Percentiles rank a stretch among this genome's conserved stretches.
Conservation (phyloP, 2,797 vertebrate species). For the Gymnoscopelus braueri region DNA sequence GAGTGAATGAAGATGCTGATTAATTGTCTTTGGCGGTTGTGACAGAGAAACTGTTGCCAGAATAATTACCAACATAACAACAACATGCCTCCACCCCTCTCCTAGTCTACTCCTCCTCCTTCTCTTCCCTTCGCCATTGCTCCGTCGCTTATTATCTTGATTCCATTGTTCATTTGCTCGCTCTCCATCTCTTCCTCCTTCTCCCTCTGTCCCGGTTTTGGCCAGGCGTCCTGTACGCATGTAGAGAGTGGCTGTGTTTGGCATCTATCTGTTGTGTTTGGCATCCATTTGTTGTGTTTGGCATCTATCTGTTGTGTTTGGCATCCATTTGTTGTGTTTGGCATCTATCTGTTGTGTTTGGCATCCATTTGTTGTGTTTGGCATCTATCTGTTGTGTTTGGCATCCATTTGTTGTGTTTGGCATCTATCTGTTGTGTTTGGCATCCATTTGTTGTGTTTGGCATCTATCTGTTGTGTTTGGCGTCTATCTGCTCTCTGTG, state of each 20-base stretch:
- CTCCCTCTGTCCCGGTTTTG: constrained; percentile 24
- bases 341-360: constrained; percentile 22
- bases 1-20: constrained; percentile 22
- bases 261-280: constrained; percentile 22
- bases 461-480: constrained; percentile 40
- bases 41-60: constrained; percentile 19
- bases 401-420: too few relatives aligned
- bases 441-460: constrained; percentile 12
- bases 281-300: constrained; percentile 28
- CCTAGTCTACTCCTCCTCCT: not conserved
- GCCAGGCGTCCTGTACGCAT: constrained; percentile 19
- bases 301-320: constrained; percentile 49
- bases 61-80: constrained; percentile 35
- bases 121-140: constrained; percentile 11
- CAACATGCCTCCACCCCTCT: constrained; percentile 16
- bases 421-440: not conserved
- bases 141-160: not conserved
- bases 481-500: constrained; percentile 47
- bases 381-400: constrained; percentile 35
- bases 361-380: constrained; percentile 23
- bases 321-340: too few relatives aligned
- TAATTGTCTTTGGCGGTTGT: constrained; percentile 2
- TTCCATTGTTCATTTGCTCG: not conserved
- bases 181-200: constrained; percentile 5
- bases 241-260: constrained; percentile 21